A percentile compares a stretch with the other conserved stretches of the same genome.
These are phyloP conservation scores for Periphyllus acericola DNA, from an alignment of 2,888 invertebrate species.

Conservation along the genomic window DNA sequence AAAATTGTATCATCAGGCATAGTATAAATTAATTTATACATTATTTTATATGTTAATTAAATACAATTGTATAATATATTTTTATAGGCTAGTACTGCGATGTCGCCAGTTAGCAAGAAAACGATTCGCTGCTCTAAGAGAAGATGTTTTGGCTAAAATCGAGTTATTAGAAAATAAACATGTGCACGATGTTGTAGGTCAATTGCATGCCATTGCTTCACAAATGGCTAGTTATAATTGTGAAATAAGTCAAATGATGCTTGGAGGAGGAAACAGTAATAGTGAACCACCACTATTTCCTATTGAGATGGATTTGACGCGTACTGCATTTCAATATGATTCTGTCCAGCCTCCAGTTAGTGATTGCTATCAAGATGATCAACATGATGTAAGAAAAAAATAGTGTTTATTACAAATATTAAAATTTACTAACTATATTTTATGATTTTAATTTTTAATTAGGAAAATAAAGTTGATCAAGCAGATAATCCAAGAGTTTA, in stretches of 20 bases:
- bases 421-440: neutral
- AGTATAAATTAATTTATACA: neutral
- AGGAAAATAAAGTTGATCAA: slow-evolving; percentile 13
- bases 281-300: slow-evolving; percentile 76
- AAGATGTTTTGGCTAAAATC: slow-evolving; percentile 95
- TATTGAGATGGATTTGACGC: slow-evolving; percentile 93
- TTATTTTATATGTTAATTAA: slow-evolving; percentile 35
- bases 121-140: slow-evolving; percentile 83
- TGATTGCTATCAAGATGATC: slow-evolving; percentile 39
- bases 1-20: neutral
- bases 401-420: neutral
- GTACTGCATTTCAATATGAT: slow-evolving; percentile 91
- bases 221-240: slow-evolving; percentile 82
- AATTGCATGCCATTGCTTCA: slow-evolving; percentile 70
- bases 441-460: neutral
- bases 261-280: slow-evolving; percentile 71
- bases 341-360: slow-evolving; percentile 32
- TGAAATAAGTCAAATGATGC: slow-evolving; percentile 81
- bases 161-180: slow-evolving; percentile 98
- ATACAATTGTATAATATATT: slow-evolving; percentile 7
- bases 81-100: slow-evolving; percentile 82
- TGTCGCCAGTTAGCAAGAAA: slow-evolving; percentile 94
- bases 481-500: slow-evolving; percentile 46
- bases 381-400: slow-evolving; percentile 22
- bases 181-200: slow-evolving; percentile 73